Evolutionary conservation across 1,140 invertebrate genomes (phyloP), one percentile per base, ranked within the genome.

Genomic region (Leptinotarsa undecemlineata): DNA sequence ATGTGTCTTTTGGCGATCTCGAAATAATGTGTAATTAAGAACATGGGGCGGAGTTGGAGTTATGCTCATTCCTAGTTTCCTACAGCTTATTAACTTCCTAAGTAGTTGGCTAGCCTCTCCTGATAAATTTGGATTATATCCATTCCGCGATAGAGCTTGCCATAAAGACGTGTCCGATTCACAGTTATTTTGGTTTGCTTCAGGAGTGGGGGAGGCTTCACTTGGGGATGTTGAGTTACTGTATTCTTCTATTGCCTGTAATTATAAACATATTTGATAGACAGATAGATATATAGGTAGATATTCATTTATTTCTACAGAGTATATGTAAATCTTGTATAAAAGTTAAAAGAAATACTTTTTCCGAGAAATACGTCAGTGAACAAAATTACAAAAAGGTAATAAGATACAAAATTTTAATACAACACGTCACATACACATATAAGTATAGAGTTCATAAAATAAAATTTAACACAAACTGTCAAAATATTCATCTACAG

Each of bases 41-140:
- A 78, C 75, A 33, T 80, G 74, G 0, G 80, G 87, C 42, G 87
- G 90, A 82, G 86, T 88, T 57, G 86, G 90, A 62, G 77, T 84
- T 69, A 85, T 85, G 21, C 86, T 86, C 87, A 92, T 92, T 61
- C 90, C 91, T 57, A 92, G 88, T 82, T 90, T 89, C 78, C 91
- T 89, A 84, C 91, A 92, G 81, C 90, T 92, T 77, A 94, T 93
- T 63, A 94, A 85, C 78, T 90, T 89, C 74, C 92, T 86, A 17
- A 94, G 84, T 19, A 94, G 82, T 82, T 93, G 92, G 63, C 91
- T 92, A 2, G 92, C 91, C 81, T 92, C 91, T 8, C 91, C 91
- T 48, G 78, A 75, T 23, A 81, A 71, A 1, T 80, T 79, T 42
- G 78, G 73, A 72, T 77, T 80, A 73, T 80, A 83, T 23, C 82